Evolutionary conservation across 2,797 vertebrate genomes (phyloP), one percentile per base, ranked within the genome.

Genomic region (Sparus aurata): DNA sequence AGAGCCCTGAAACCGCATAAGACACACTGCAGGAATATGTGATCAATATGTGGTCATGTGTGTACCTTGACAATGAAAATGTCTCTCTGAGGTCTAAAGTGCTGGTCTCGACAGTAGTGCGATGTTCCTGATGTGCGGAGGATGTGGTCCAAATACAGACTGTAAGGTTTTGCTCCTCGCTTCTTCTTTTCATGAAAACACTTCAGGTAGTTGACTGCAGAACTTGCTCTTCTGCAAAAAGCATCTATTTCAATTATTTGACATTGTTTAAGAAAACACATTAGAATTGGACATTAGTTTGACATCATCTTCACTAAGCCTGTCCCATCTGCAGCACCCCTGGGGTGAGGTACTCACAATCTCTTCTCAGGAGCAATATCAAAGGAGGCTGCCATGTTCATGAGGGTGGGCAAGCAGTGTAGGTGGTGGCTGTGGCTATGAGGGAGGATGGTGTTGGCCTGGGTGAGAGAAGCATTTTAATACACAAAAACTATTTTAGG

Each of bases 181-280:
- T 96, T 97, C 90, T 97, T 97, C 95, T 96, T 96, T 92, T 97
- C 96, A 0, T 97, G 97, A 87, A 97, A 97, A 60, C 95, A 95
- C 87, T 97, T 97, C 83, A 97, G 93, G 88, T 95, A 95, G 87
- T 96, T 97, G 18, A 97, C 93, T 3, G 97, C 96, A 1, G 95
- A 96, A 85, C 97, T 97, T 50, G 97, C 97, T 85, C 96, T 93
- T 41, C 97, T 97, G 88, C 27, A 77, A 22, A 47, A 43, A 43
- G 17, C 5, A 60, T 5, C 2, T 5, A 41, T 25, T 60, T 41
- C 34, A 52, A 1, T 62, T 62, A 9, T 27, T 18, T 41, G 20
- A 43, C 34, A 41, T 9, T 11, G n/a, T 11, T 61, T 16, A 61
- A 3, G 8, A 20, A 12, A 30, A 34, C 54, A 52, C 18, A 23